phyloP scores from a whole-genome alignment of 1,140 invertebrate genomes.

The Anastrepha ludens region DNA sequence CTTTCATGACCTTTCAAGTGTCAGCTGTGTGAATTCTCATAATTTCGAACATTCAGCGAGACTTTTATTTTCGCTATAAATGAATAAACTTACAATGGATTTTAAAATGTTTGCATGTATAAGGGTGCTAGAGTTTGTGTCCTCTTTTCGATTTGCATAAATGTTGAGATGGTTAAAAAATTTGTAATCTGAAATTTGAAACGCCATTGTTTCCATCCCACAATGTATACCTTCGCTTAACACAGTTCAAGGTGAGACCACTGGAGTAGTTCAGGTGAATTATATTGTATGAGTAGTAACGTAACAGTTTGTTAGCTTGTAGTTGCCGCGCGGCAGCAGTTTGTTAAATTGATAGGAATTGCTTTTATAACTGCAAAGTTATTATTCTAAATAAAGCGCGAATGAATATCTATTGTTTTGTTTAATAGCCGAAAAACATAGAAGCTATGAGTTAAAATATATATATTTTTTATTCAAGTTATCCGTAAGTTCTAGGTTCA shows the following conservation, averaged over 20 bases:
- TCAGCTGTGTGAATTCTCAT: slow-evolving; percentile 37
- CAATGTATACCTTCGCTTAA: neutral
- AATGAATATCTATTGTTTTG: too few species aligned
- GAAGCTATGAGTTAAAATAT: too few species aligned
- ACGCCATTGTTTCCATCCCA: neutral
- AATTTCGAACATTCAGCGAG: slow-evolving; percentile 5
- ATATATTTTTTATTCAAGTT: neutral
- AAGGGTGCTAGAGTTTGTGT: neutral
- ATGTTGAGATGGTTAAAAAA: neutral
- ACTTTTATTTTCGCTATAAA: neutral
- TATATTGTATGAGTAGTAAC: too few species aligned
- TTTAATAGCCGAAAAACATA: too few species aligned
- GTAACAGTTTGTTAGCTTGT: too few species aligned
- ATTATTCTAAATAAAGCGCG: too few species aligned
- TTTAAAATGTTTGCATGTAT: neutral
- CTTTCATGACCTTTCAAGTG: slow-evolving; percentile 6
- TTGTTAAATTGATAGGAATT: too few species aligned
- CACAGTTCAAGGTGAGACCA: slow-evolving; percentile 1
- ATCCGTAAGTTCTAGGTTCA: neutral
- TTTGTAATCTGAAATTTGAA: neutral
- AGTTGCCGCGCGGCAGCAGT: too few species aligned
- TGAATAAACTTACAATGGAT: neutral
- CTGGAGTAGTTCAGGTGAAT: too few species aligned
- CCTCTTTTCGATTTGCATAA: neutral
- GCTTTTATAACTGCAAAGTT: too few species aligned